Evolutionary conservation across 1,140 invertebrate species (phyloP).

Genomic region (Tribolium castaneum): DNA sequence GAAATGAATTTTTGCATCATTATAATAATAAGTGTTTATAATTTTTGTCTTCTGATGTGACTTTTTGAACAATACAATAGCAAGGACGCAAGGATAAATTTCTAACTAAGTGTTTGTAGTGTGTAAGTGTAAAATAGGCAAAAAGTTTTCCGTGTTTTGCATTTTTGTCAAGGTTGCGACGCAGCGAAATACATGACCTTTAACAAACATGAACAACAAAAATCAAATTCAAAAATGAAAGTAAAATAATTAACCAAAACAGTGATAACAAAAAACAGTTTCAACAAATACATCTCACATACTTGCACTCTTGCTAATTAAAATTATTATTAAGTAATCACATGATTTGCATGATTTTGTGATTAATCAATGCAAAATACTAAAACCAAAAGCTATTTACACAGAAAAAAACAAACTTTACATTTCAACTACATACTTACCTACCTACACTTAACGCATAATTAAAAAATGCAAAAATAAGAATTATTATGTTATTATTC

Average conservation of each 20-base stretch:
- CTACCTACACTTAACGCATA: too few relatives aligned
- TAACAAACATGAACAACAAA: neutral
- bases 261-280: neutral
- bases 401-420: too few relatives aligned
- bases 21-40: neutral
- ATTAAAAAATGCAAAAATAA: too few relatives aligned
- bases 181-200: slow-evolving; percentile 3
- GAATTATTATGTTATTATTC: too few relatives aligned
- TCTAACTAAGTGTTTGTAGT: neutral
- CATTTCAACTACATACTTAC: too few relatives aligned
- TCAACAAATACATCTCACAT: neutral
- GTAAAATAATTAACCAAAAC: neutral
- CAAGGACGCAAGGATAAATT: neutral
- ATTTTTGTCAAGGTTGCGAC: slow-evolving; percentile 7
- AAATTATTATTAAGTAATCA: neutral
- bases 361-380: neutral
- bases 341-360: neutral
- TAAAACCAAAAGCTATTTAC: too few relatives aligned
- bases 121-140: neutral
- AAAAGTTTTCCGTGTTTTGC: neutral
- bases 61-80: neutral
- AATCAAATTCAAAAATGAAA: neutral
- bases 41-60: neutral
- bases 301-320: neutral
- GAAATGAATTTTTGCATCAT: neutral